Conservation (phyloP, 2,113 vertebrate genomes). For the Galeopterus variegatus region DNA sequence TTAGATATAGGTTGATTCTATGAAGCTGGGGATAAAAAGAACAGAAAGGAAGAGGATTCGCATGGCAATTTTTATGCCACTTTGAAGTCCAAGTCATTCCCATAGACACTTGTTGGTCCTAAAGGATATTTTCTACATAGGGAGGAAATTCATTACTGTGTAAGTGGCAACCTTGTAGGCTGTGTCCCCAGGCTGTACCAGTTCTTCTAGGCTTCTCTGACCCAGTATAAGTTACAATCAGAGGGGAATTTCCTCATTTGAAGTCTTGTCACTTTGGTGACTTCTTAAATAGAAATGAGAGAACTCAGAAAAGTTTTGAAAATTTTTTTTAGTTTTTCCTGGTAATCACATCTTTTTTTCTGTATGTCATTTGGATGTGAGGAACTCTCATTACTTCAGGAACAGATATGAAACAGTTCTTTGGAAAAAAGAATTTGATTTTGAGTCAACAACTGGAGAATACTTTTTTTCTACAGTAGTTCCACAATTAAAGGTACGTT, state of each 20-base stretch:
- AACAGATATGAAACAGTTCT: constrained; percentile 34
- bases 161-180: neutral
- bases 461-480: neutral
- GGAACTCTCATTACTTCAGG: neutral
- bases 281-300: constrained; percentile 67
- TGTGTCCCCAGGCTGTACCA: neutral
- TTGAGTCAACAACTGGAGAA: neutral
- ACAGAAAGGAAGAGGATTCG: neutral
- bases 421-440: constrained; percentile 46
- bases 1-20: neutral
- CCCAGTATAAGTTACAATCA: neutral
- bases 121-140: neutral
- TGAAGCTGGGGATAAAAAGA: neutral
- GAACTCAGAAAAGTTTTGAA: constrained; percentile 61
- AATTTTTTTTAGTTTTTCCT: constrained; percentile 52
- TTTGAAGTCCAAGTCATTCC: neutral
- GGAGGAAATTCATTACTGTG: neutral
- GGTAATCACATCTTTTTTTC: neutral
- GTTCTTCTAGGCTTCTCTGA: neutral
- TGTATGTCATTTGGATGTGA: neutral
- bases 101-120: neutral
- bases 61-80: neutral
- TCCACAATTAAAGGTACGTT: constrained; percentile 2
- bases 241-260: constrained; percentile 69
- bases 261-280: constrained; percentile 27